phyloP scores from a whole-genome alignment of 2,888 invertebrate species.

The Xestoiulus laeticollis region DNA sequence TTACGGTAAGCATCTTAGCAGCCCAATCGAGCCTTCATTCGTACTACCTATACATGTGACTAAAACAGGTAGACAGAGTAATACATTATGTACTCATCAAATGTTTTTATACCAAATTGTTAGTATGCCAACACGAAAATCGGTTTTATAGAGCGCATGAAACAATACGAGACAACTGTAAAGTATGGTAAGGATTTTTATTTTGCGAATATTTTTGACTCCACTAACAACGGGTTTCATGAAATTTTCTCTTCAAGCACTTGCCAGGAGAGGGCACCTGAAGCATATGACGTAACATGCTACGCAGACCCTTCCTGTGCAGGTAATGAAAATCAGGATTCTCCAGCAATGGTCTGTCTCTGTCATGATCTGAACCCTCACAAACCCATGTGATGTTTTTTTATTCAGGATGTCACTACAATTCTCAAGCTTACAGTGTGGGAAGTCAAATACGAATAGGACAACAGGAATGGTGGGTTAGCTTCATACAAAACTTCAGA shows the following conservation, averaged over 20 bases:
- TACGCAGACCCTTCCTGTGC: background rate
- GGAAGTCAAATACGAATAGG: background rate
- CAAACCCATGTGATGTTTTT: background rate
- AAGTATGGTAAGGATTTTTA: background rate
- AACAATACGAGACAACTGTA: background rate
- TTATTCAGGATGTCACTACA: conserved; percentile 18
- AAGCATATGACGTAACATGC: background rate
- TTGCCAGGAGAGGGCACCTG: background rate
- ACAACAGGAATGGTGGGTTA: background rate
- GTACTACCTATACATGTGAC: too few species aligned
- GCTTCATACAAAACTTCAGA: background rate
- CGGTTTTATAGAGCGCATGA: background rate
- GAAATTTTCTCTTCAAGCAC: background rate
- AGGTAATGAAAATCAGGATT: background rate
- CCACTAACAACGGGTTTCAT: background rate
- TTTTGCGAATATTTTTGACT: background rate
- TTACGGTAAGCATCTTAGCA: background rate
- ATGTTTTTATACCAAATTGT: background rate
- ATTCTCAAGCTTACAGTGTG: background rate
- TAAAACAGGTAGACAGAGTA: too few species aligned
- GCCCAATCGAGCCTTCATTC: too few species aligned
- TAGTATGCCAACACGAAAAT: background rate
- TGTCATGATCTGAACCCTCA: background rate
- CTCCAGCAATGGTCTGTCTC: background rate
- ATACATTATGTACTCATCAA: too few species aligned